Evolutionary conservation across 37 sponge, comb jelly and placozoan genomes (phyloP).

Genomic region (Chondrilla cf. caribensis): DNA sequence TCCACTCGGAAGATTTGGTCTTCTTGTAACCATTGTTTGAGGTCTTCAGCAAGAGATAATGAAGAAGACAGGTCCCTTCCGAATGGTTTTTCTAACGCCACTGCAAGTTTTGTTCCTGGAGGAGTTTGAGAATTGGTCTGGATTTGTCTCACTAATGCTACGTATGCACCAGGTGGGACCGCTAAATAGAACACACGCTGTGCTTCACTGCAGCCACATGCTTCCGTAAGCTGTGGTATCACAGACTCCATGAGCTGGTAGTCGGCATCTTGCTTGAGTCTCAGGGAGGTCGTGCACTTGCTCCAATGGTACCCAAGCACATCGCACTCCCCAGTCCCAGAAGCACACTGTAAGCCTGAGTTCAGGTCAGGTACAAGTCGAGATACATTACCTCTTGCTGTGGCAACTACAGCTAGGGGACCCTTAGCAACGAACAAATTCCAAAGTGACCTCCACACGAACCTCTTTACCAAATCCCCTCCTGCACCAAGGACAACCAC

Average conservation of each 20-base stretch:
- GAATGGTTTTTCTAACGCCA: slow-evolving; percentile 40
- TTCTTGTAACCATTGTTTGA: slow-evolving; percentile 36
- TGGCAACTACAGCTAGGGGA: slow-evolving; percentile 25
- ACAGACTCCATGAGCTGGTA: slow-evolving; percentile 19
- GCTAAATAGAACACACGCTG: slow-evolving; percentile 74
- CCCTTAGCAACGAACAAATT: background rate
- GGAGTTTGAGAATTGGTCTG: slow-evolving; percentile 18
- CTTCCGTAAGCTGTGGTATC: background rate
- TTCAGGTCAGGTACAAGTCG: background rate
- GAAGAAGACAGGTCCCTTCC: background rate
- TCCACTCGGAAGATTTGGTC: slow-evolving; percentile 74
- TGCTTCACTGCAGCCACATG: slow-evolving; percentile 3
- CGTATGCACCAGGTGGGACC: slow-evolving; percentile 77
- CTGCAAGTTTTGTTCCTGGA: slow-evolving; percentile 13
- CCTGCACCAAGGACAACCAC: slow-evolving; percentile 67
- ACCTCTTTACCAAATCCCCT: slow-evolving; percentile 77
- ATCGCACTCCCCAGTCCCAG: background rate
- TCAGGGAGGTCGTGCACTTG: background rate
- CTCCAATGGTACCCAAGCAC: background rate
- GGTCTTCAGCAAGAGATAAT: slow-evolving; percentile 1
- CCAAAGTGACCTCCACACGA: slow-evolving; percentile 70
- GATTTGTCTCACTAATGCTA: slow-evolving; percentile 32
- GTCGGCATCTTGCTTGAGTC: slow-evolving; percentile 35
- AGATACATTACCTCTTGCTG: slow-evolving; percentile 16
- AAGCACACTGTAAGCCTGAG: background rate